Conservation (phyloP, 2,888 invertebrate genomes). For the Nomada fucata region DNA sequence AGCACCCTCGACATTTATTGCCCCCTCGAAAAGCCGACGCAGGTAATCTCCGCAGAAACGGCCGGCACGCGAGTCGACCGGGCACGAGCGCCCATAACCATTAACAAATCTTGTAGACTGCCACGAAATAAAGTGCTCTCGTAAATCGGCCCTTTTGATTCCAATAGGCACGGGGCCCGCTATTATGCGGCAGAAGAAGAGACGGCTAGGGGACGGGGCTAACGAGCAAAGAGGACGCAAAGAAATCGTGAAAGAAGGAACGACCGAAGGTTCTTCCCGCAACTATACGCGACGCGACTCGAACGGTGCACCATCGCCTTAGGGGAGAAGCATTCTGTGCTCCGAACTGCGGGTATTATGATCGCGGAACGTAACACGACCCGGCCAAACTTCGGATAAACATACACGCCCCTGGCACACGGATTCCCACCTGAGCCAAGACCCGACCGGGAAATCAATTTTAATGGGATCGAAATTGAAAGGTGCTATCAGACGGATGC, state of each 20-base stretch:
- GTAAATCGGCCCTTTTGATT: conserved; percentile 76
- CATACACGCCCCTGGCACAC: conserved; percentile 38
- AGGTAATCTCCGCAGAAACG: conserved; percentile 72
- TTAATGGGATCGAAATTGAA: conserved; percentile 41
- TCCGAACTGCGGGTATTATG: conserved; percentile 65
- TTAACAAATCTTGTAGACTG: conserved; percentile 76
- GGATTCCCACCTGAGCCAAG: neutral
- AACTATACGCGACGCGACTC: conserved; percentile 44
- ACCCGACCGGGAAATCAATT: conserved; percentile 38
- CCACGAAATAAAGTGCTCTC: conserved; percentile 76
- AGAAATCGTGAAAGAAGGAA: conserved; percentile 39
- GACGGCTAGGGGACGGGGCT: neutral
- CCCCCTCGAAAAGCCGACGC: conserved; percentile 68
- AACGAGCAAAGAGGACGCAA: conserved; percentile 19
- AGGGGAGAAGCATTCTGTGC: conserved; percentile 53
- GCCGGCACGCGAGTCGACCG: conserved; percentile 62
- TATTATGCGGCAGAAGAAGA: conserved; percentile 35
- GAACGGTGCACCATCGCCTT: conserved; percentile 13
- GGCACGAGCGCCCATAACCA: conserved; percentile 69
- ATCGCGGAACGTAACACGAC: conserved; percentile 69
- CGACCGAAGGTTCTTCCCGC: conserved; percentile 40
- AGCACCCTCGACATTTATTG: conserved; percentile 76
- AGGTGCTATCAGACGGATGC: conserved; percentile 28
- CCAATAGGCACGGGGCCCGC: conserved; percentile 69
- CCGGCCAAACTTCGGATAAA: conserved; percentile 59